Base-by-base conservation (phyloP, 2,797 vertebrate genomes). In the Lindbergichthys nudifrons region DNA sequence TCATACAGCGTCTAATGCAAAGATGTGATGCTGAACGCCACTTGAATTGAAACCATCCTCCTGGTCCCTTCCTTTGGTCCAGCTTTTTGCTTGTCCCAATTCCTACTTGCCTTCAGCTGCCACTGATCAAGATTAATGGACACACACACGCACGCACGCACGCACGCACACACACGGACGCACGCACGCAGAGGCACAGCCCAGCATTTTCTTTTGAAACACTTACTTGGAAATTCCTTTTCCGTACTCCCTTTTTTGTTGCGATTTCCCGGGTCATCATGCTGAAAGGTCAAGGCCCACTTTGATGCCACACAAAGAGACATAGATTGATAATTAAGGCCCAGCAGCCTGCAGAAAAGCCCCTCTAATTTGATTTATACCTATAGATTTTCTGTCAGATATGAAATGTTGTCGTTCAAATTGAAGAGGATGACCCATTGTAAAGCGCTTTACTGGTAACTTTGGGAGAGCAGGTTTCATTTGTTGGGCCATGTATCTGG, bases 301-400 rank as follows among this genome's bases (percentile, higher is more conserved):
- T 95, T 93, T 96, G 95, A 96, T 95, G 91, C 95, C 95, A 93
- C 93, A 92, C 96, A 97, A 97, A 95, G 95, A 97, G 96, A 97
- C 97, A 96, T 93, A 97, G 97, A 98, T 97, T 96, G 96, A 98
- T 98, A 97, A 97, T 97, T 95, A 88, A 92, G 93, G 95, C 94
- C 96, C 94, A 92, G 94, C 93, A 88, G 95, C 92, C 92, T 87
- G 94, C 94, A 96, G 95, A 96, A 96, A 95, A 95, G 95, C 92
- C 93, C 89, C 93, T 93, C 94, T 97, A 96, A 97, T 97, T 95
- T 96, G 96, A 97, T 97, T 98, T 97, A 97, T 98, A 95, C 95
- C 94, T 95, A 98, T 99, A 94, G 97, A 99, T 99, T 97, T 97
- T 96, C 94, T 97, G 97, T 97, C 97, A 95, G 92, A 96, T 96